phyloP scores from a whole-genome alignment of 37 sponge, comb jelly and placozoan species.

The Cliona cf. orientalis region DNA sequence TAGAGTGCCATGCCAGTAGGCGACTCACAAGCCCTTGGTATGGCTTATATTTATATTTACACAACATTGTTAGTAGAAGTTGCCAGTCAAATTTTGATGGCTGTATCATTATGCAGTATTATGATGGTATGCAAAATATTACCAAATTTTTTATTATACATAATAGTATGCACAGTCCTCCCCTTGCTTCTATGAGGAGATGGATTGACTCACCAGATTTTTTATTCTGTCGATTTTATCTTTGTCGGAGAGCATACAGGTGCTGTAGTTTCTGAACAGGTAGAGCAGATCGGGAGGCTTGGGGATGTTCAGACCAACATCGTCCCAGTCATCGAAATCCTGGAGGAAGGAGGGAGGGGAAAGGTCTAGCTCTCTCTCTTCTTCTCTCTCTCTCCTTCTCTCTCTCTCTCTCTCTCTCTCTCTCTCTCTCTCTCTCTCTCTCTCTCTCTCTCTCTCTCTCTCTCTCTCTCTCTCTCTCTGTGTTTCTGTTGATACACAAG shows the following conservation, averaged over 20 bases:
- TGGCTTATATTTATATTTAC: no score
- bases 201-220: conserved; percentile 59
- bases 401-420: background rate
- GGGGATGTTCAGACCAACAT: conserved; percentile 93
- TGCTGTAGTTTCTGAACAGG: conserved; percentile 81
- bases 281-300: conserved; percentile 88
- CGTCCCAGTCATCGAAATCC: conserved; percentile 98
- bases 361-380: no score
- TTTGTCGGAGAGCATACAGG: conserved; percentile 44
- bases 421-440: background rate
- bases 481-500: no score
- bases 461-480: background rate
- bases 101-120: no score
- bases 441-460: background rate
- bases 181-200: no score
- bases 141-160: no score
- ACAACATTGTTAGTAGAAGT: no score
- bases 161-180: no score
- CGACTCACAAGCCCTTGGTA: no score
- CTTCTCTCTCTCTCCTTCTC: conserved; percentile 1
- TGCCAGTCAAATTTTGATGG: no score
- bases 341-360: conserved; percentile 10
- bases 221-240: conserved; percentile 64
- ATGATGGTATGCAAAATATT: no score
- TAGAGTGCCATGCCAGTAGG: no score